These are phyloP conservation scores for Marcusenius ussheri DNA, from an alignment of 2,113 vertebrate genomes.

Conservation along the genomic window DNA sequence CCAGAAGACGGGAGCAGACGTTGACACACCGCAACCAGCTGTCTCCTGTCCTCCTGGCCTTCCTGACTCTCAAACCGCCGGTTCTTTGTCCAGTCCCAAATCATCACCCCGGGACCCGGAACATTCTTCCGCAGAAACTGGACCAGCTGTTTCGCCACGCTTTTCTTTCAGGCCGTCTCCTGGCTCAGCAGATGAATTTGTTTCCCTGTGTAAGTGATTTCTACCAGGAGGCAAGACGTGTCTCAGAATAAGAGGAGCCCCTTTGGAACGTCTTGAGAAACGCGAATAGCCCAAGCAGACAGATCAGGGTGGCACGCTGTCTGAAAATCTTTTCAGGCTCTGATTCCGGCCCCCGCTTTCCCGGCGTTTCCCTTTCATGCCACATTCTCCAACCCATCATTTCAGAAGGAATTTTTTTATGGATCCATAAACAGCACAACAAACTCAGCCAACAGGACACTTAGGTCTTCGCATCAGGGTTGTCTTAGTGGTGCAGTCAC, in stretches of 20 bases:
- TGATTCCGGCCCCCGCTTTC: neutral
- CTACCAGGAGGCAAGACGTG: conserved; percentile 10
- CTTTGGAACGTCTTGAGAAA: neutral
- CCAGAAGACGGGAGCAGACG: neutral
- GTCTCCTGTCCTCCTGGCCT: neutral
- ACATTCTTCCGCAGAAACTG: conserved; percentile 20
- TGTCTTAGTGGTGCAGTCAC: neutral
- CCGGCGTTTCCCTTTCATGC: neutral
- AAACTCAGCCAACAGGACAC: neutral
- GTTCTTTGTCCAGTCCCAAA: neutral
- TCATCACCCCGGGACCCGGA: neutral
- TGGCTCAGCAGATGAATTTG: conserved; percentile 12
- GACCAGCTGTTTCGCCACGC: neutral
- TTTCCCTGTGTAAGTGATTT: conserved; percentile 28
- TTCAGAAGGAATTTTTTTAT: neutral
- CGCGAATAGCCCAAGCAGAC: neutral
- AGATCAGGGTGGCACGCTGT: neutral
- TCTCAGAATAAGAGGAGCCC: conserved; percentile 19
- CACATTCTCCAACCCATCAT: neutral
- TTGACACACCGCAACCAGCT: neutral
- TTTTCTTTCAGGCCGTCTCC: conserved; percentile 16
- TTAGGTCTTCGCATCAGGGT: neutral
- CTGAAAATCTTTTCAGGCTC: neutral
- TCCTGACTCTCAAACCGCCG: neutral
- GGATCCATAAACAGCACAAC: neutral